A percentile compares a stretch with the other conserved stretches of the same genome.
Conservation (phyloP, 2,888 invertebrate species). For the Ennomos erosarius region DNA sequence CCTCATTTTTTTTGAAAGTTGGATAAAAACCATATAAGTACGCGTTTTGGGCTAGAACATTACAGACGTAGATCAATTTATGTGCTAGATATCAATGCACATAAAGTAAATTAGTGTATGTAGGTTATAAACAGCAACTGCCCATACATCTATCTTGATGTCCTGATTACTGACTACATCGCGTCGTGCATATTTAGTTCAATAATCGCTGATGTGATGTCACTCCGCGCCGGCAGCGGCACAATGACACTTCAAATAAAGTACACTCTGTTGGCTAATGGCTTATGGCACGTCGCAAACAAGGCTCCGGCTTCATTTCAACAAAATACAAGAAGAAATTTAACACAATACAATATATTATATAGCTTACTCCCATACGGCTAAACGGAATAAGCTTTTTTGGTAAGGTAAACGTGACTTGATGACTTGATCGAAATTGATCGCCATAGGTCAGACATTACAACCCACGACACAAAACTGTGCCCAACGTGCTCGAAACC, state of each 20-base stretch:
- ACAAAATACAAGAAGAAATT: conserved; percentile 1
- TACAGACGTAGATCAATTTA: no score
- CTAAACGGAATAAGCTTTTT: no score
- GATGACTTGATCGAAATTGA: no score
- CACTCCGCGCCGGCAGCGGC: conserved; percentile 38
- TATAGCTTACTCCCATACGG: no score
- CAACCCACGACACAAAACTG: no score
- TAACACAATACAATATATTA: no score
- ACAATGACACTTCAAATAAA: conserved; percentile 47
- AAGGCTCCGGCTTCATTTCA: conserved; percentile 1
- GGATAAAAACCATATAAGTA: no score
- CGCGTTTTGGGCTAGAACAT: no score
- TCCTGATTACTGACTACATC: conserved; percentile 4
- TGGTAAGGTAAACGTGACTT: no score
- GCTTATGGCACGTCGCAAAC: conserved; percentile 12
- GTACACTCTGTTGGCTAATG: conserved; percentile 46
- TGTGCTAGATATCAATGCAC: not conserved
- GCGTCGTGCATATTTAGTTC: conserved; percentile 48
- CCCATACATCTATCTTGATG: conserved; percentile 9
- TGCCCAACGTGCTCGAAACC: no score
- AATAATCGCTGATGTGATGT: conserved; percentile 58
- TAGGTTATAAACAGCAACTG: not conserved
- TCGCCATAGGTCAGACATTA: no score
- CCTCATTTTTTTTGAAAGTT: no score
- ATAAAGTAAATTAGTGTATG: not conserved